These are phyloP conservation scores for Notothenia coriiceps DNA, from an alignment of 2,113 vertebrate species.

Conservation along the genomic window DNA sequence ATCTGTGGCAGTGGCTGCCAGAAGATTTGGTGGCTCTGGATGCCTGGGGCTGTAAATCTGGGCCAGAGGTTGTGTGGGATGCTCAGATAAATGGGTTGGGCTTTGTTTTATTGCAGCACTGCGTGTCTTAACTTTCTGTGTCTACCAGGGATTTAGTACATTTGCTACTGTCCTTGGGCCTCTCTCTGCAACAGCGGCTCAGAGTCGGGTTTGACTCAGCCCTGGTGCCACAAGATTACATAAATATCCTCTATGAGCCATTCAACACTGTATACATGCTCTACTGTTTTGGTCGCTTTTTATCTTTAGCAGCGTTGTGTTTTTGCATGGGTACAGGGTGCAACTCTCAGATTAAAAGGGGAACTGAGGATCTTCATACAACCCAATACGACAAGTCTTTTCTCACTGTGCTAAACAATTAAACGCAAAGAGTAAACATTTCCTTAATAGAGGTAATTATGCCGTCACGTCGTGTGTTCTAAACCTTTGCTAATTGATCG, in stretches of 20 bases:
- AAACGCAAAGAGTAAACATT: constrained; percentile 58
- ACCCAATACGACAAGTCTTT: constrained; percentile 57
- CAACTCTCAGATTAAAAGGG: constrained; percentile 61
- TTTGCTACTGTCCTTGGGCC: constrained; percentile 79
- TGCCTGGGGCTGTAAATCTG: constrained; percentile 80
- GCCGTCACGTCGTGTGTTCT: constrained; percentile 21
- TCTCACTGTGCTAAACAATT: constrained; percentile 50
- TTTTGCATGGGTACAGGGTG: constrained; percentile 45
- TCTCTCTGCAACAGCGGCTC: constrained; percentile 69
- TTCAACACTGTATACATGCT: constrained; percentile 57
- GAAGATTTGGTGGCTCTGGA: constrained; percentile 81
- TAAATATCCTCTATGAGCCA: constrained; percentile 71
- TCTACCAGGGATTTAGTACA: constrained; percentile 77
- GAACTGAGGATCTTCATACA: constrained; percentile 60
- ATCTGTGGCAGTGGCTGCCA: constrained; percentile 70
- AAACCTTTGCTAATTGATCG: constrained; percentile 61
- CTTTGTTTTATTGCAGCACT: constrained; percentile 80
- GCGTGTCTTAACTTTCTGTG: constrained; percentile 82
- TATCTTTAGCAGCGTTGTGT: constrained; percentile 61
- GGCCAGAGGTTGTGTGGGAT: constrained; percentile 82
- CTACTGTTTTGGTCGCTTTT: constrained; percentile 60
- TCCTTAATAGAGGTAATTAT: constrained; percentile 26
- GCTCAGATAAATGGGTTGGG: constrained; percentile 81
- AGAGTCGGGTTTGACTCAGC: constrained; percentile 72
- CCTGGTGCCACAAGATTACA: constrained; percentile 76